Evolutionary conservation across 2,888 invertebrate species (phyloP).

Genomic region (Octodonta nipae): DNA sequence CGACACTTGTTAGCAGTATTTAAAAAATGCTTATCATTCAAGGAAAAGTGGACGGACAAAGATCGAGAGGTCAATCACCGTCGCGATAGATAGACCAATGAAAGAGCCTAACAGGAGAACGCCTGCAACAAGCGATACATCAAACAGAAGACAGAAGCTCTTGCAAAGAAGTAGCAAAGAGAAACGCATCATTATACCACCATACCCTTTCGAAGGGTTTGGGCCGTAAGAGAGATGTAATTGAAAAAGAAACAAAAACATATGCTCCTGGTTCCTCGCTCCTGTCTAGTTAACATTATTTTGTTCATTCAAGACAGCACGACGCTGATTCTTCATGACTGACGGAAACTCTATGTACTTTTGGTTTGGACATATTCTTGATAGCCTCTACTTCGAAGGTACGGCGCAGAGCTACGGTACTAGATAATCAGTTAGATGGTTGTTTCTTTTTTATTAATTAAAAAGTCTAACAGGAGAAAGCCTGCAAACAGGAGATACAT

Average conservation of each 20-base stretch:
- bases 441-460: too few relatives aligned
- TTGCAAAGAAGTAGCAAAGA: not conserved
- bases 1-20: not conserved
- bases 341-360: too few relatives aligned
- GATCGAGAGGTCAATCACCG: slow-evolving; percentile 1
- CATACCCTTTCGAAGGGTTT: slow-evolving; percentile 1
- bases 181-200: not conserved
- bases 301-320: too few relatives aligned
- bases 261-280: too few relatives aligned
- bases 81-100: slow-evolving; percentile 1
- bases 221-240: not conserved
- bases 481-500: not conserved
- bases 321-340: too few relatives aligned
- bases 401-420: too few relatives aligned
- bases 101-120: slow-evolving; percentile 1
- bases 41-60: not conserved
- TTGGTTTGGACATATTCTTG: too few relatives aligned
- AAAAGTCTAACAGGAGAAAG: slow-evolving; percentile 1
- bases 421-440: too few relatives aligned
- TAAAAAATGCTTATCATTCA: not conserved
- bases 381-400: too few relatives aligned
- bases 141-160: slow-evolving; percentile 1
- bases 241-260: too few relatives aligned
- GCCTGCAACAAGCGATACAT: slow-evolving; percentile 1
- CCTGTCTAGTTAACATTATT: too few relatives aligned